A percentile compares a stretch with the other conserved stretches of the same genome.
These are phyloP conservation scores for Dipodomys stephensi DNA, from an alignment of 2,113 vertebrate genomes.

Conservation along the genomic window DNA sequence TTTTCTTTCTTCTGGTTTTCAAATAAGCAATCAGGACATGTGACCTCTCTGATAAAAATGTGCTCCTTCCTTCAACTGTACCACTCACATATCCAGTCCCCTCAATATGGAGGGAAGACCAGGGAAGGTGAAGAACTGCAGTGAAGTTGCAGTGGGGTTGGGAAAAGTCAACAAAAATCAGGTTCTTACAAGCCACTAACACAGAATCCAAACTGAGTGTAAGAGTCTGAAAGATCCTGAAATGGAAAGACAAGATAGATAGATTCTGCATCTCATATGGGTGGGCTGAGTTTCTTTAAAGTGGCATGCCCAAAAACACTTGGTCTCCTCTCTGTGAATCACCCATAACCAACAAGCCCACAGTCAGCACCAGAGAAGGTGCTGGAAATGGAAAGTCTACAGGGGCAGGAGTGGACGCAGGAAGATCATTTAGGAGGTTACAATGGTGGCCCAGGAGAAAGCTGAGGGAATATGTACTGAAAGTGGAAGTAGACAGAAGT, in stretches of 20 bases:
- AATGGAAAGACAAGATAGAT: neutral
- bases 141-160: neutral
- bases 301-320: neutral
- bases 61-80: slow-evolving; percentile 27
- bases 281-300: neutral
- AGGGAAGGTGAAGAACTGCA: neutral
- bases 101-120: neutral
- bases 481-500: neutral
- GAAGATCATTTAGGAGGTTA: neutral
- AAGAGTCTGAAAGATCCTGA: neutral
- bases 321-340: neutral
- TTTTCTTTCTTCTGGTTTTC: neutral
- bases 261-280: neutral
- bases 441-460: neutral
- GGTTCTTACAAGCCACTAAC: slow-evolving; percentile 1
- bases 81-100: neutral
- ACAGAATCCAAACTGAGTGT: neutral
- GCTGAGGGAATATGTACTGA: neutral
- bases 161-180: neutral
- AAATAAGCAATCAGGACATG: neutral
- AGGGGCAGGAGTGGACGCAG: neutral
- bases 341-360: neutral
- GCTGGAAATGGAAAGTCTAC: neutral
- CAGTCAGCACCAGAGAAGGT: neutral
- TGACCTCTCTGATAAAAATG: neutral